Evolutionary conservation across 1,140 invertebrate genomes (phyloP).

Genomic region (Bombus breviceps): DNA sequence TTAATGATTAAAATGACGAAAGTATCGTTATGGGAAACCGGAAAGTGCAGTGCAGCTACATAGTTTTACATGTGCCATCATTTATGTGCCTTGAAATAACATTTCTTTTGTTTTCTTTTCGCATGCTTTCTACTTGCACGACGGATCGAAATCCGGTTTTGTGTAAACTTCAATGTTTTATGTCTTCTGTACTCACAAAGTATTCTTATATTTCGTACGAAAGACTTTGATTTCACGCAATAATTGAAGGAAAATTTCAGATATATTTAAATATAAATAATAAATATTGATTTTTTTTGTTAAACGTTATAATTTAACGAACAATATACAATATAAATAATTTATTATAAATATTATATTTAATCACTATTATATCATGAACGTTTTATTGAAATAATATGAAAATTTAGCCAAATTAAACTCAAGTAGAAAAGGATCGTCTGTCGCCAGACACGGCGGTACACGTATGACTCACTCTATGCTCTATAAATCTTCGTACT

Average conservation of each 20-base stretch:
- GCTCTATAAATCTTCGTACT: neutral
- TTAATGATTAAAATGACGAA: neutral
- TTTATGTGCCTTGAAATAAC: neutral
- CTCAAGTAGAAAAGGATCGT: neutral
- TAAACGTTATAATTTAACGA: neutral
- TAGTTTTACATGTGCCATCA: neutral
- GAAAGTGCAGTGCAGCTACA: neutral
- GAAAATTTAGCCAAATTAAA: no score
- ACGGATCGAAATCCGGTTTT: neutral
- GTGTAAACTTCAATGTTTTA: slow-evolving; percentile 2
- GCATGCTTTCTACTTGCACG: neutral
- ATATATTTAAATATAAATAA: neutral
- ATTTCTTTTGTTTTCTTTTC: neutral
- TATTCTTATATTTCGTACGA: neutral
- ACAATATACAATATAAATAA: neutral
- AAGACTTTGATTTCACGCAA: no score
- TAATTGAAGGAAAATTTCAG: neutral
- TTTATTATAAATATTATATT: neutral
- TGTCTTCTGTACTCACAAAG: neutral
- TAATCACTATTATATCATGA: neutral
- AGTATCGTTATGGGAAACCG: neutral
- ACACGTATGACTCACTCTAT: neutral
- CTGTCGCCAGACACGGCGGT: neutral
- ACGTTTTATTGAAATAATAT: neutral
- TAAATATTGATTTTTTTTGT: neutral